These are phyloP conservation scores for Amazona vittata DNA, from an alignment of 2,113 vertebrate genomes.

Conservation along the genomic window DNA sequence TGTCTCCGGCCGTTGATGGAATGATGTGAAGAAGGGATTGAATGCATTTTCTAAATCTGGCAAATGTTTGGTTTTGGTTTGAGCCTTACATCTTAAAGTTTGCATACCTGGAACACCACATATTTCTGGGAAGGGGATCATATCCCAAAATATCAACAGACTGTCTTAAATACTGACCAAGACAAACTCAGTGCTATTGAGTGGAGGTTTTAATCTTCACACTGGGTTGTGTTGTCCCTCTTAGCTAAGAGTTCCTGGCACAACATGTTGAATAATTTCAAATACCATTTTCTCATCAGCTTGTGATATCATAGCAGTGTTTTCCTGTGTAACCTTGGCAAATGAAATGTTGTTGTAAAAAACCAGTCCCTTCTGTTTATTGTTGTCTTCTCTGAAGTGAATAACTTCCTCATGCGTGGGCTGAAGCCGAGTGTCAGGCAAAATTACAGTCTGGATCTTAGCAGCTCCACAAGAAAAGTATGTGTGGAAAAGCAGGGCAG, in stretches of 20 bases:
- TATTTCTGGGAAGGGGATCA: not conserved
- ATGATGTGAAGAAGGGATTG: not conserved
- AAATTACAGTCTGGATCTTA: not conserved
- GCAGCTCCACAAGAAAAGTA: not conserved
- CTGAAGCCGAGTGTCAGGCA: not conserved
- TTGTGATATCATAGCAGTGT: rapidly evolving
- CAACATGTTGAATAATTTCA: not conserved
- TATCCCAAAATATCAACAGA: not conserved
- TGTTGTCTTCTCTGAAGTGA: not conserved
- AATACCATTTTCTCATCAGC: not conserved
- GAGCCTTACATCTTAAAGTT: not conserved
- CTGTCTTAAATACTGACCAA: not conserved
- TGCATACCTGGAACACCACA: not conserved
- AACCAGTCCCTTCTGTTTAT: not conserved
- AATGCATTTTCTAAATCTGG: not conserved
- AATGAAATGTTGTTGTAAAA: not conserved
- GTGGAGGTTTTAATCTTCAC: not conserved
- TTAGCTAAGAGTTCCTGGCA: not conserved
- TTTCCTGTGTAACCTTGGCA: not conserved
- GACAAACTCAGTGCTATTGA: not conserved
- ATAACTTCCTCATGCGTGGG: rapidly evolving
- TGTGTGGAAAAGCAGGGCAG: not conserved
- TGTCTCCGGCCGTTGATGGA: not conserved
- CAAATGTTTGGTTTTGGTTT: not conserved
- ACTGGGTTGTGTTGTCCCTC: not conserved